Percentiles rank a stretch among this genome's conserved stretches.
Conservation (phyloP, 2,797 vertebrate genomes). For the Pteronotus mesoamericanus region DNA sequence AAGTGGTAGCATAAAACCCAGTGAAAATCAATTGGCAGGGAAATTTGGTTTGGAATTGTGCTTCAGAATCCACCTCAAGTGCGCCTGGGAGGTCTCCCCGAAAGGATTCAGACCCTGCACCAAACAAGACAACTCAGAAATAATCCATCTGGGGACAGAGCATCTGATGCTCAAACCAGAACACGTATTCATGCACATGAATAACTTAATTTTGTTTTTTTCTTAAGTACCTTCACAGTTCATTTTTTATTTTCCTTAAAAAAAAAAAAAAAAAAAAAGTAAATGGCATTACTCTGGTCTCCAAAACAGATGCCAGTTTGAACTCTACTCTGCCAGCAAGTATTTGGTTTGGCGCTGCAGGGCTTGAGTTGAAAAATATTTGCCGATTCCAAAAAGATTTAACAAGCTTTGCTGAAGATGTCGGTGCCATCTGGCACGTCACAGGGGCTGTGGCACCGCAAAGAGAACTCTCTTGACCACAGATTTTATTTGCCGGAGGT, state of each 20-base stretch:
- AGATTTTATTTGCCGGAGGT: slow-evolving; percentile 78
- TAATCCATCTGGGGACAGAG: slow-evolving; percentile 20
- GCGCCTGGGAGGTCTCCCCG: background rate
- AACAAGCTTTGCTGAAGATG: slow-evolving; percentile 80
- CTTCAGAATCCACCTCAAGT: background rate
- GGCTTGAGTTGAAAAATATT: slow-evolving; percentile 79
- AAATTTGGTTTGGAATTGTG: background rate
- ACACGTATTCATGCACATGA: slow-evolving; percentile 61
- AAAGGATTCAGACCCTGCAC: background rate
- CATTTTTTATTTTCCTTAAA: slow-evolving; percentile 67
- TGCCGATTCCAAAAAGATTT: slow-evolving; percentile 83
- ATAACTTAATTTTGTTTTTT: slow-evolving; percentile 76
- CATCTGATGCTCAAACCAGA: slow-evolving; percentile 50
- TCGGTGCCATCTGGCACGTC: slow-evolving; percentile 83
- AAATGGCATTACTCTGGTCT: slow-evolving; percentile 77
- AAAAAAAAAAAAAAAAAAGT: slow-evolving; percentile 63
- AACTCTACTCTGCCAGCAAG: slow-evolving; percentile 80
- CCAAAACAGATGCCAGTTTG: slow-evolving; percentile 82
- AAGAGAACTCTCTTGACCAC: slow-evolving; percentile 79
- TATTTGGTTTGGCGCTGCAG: slow-evolving; percentile 84
- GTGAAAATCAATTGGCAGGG: slow-evolving; percentile 24
- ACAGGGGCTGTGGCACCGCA: slow-evolving; percentile 76
- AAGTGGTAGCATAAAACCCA: background rate
- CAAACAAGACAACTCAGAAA: slow-evolving; percentile 61
- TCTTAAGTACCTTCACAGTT: slow-evolving; percentile 74